Conservation (phyloP, 1,140 invertebrate species). For the Drosophila sp. region DNA sequence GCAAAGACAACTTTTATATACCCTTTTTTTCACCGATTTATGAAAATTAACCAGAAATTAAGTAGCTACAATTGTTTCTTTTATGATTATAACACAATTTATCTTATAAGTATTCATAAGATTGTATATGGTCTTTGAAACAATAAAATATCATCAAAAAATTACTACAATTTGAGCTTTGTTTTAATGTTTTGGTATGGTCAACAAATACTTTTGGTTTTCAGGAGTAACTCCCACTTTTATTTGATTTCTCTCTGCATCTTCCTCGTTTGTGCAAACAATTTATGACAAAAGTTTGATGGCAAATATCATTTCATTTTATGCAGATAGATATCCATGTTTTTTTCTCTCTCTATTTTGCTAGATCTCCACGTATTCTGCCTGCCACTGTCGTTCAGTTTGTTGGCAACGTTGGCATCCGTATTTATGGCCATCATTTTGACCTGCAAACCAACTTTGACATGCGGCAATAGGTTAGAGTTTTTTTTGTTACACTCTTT, state of each 20-base stretch:
- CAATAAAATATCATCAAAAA: too few relatives aligned
- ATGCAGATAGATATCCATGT: neutral
- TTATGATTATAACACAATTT: too few relatives aligned
- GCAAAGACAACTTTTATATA: neutral
- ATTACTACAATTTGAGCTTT: too few relatives aligned
- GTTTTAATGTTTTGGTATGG: too few relatives aligned
- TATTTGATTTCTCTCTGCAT: neutral
- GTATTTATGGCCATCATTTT: conserved; percentile 6
- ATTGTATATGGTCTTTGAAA: too few relatives aligned
- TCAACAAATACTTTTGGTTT: too few relatives aligned
- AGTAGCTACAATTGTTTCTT: too few relatives aligned
- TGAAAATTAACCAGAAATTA: too few relatives aligned
- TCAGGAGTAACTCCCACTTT: neutral
- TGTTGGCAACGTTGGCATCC: too few relatives aligned
- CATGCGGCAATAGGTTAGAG: neutral
- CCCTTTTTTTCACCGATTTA: neutral
- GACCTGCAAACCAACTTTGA: neutral
- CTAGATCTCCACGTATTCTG: too few relatives aligned
- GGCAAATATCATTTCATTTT: neutral
- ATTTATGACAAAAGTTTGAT: neutral
- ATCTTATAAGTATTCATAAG: too few relatives aligned
- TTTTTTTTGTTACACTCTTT: neutral
- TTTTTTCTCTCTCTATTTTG: neutral
- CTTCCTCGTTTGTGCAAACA: neutral
- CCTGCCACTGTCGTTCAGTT: neutral